Base-by-base conservation (phyloP, 2,113 vertebrate species). In the Glaucomys volans region DNA sequence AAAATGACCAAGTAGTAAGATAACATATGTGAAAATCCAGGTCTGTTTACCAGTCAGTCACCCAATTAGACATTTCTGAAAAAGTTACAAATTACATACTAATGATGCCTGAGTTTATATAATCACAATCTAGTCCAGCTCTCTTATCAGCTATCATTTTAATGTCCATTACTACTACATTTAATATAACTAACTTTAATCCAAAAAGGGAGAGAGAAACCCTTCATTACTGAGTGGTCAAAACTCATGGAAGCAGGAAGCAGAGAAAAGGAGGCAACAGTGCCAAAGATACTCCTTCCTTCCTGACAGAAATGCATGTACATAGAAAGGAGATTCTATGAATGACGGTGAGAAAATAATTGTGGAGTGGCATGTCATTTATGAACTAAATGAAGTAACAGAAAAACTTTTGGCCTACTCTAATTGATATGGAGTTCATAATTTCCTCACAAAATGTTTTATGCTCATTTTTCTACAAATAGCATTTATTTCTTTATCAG, bases 401-500 rank as follows among this genome's bases (percentile, higher is more conserved):
- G 17, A 87, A 59, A 90, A 90, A 82, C 8, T 90, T 91, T 0
- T 76, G 40, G 14, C 47, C 62, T 74, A 77, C n/a, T 87, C 40
- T 87, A 95, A 92, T 0, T 50, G 37, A 90, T 96, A 94, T 52
- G 8, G 62, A 28, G 88, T 4, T 77, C 32, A 35, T 86, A 71
- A 95, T n/a, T 77, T 92, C 37, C 20, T 92, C 5, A 75, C 28
- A 80, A 9, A 62, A 35, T 18, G 2, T 96, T 97, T 75, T 69
- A 97, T 32, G 5, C 57, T 90, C 16, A 92, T 88, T 66, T 93
- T 76, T 37, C 66, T 57, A 84, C 26, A 72, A 93, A 71, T 0
- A 95, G 86, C 66, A 91, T 50, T 96, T 91, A 89, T 37, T 93
- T 94, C 32, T 92, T 77, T 89, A 92, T 77, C 67, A 82, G 94